A percentile compares a stretch with the other conserved stretches of the same genome.
Evolutionary conservation across 2,797 vertebrate species (phyloP).

Genomic region (Sciurus carolinensis): DNA sequence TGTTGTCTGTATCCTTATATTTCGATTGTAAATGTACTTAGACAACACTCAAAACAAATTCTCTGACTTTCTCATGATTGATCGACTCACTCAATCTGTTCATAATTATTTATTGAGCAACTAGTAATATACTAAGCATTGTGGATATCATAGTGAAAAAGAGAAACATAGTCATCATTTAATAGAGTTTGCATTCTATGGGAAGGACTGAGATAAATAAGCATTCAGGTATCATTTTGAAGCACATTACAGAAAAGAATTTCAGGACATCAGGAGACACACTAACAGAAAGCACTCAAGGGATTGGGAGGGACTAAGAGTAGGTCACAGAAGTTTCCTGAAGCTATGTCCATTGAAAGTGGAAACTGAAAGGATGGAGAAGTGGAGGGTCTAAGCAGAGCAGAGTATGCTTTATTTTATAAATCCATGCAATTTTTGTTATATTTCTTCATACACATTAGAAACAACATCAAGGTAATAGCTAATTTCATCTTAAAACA

Average conservation of each 20-base stretch:
- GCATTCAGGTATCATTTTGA: not conserved
- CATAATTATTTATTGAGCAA: not conserved
- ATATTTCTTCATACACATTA: not conserved
- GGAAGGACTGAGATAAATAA: not conserved
- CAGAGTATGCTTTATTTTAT: not conserved
- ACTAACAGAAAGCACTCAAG: not conserved
- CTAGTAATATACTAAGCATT: not conserved
- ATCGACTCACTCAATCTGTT: not conserved
- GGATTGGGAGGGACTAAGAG: too few species aligned
- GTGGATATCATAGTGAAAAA: not conserved
- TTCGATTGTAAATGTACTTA: slow-evolving; percentile 47
- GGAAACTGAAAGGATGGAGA: not conserved
- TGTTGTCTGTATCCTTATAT: not conserved
- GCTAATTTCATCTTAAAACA: not conserved
- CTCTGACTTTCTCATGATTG: not conserved
- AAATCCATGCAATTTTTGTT: not conserved
- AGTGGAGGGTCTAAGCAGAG: not conserved
- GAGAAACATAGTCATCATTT: not conserved
- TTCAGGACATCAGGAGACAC: not conserved
- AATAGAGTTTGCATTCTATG: not conserved
- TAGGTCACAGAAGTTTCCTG: not conserved
- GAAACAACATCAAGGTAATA: slow-evolving; percentile 7
- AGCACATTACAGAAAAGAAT: not conserved
- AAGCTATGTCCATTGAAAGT: not conserved
- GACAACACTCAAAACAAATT: not conserved